Evolutionary conservation across 2,113 vertebrate genomes (phyloP), one percentile per base, ranked within the genome.

Genomic region (Lycaon pictus): DNA sequence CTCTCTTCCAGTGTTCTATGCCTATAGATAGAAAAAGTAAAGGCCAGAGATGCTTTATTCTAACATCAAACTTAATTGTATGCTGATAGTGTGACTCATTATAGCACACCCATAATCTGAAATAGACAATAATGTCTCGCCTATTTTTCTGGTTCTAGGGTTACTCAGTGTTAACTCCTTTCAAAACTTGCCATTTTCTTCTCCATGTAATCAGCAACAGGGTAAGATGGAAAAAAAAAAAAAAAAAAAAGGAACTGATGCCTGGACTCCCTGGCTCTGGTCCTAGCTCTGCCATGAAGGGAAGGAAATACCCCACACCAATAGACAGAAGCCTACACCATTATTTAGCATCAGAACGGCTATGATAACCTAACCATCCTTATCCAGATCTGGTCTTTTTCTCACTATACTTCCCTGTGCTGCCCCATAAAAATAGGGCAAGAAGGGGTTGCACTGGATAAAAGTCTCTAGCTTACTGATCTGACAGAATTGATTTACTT

Each of bases 11-110:
- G 55, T 55, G 37, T 72, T 79, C 56, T 71, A 4, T 76, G 29
- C 25, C 23, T 69, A 65, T 20, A 32, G 43, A 72, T 15, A 22
- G 6, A 65, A 43, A 77, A 76, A 65, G 9, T 53, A 95, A 27
- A 88, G 32, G 56, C n/a, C 72, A 82, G 53, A 69, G 48, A 74
- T 58, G 71, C 84, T 96, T 88, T 84, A 65, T 79, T 60, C 43
- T 76, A 71, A 82, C 35, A 37, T 88, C 35, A 94, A 79, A 86
- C 56, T 81, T 93, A 27, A 92, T 51, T 9, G 65, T 56, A 25
- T 53, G 48, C 23, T 90, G 77, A 91, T 20, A 79, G n/a, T 22
- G 29, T 53, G 17, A 86, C 35, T 82, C 27, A 55, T n/a, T 80
- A 37, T 3, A 82, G 65, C 7, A 17, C 17, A 84, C 51, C 37